Conservation (phyloP, 2,888 invertebrate species). For the Stegana nigrithorax region DNA sequence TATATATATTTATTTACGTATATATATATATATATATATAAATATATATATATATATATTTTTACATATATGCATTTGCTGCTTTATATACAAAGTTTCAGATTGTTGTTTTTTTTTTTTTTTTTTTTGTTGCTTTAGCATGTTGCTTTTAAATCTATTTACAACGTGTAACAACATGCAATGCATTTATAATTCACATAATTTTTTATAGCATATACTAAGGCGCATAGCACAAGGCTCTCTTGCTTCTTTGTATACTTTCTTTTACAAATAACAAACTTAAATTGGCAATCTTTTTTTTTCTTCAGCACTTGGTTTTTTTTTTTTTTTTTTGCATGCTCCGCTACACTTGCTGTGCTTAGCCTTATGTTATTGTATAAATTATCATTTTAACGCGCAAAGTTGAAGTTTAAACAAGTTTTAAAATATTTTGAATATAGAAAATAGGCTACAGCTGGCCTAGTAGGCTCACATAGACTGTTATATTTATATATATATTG, state of each 20-base stretch:
- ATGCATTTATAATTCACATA: not conserved
- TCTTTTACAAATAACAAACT: not conserved
- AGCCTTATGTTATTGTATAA: too few relatives aligned
- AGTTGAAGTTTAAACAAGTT: too few relatives aligned
- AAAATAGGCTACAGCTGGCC: too few relatives aligned
- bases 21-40: too few relatives aligned
- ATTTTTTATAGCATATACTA: not conserved
- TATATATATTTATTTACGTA: not conserved
- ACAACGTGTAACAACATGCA: conserved; percentile 2
- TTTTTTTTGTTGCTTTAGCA: not conserved
- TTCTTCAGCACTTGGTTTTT: not conserved
- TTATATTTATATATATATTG: too few relatives aligned
- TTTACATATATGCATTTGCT: not conserved
- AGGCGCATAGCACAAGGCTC: not conserved
- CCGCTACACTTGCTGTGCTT: too few relatives aligned
- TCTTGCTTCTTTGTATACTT: not conserved
- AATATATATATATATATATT: not conserved
- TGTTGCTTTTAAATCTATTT: conserved; percentile 14
- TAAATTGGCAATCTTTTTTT: not conserved
- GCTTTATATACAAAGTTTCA: not conserved
- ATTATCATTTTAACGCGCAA: too few relatives aligned
- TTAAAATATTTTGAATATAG: too few relatives aligned
- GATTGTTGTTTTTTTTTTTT: not conserved
- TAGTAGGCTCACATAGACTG: too few relatives aligned
- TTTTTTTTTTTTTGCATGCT: not conserved